Evolutionary conservation across 2,113 vertebrate species (phyloP).

Genomic region (Upupa epops): DNA sequence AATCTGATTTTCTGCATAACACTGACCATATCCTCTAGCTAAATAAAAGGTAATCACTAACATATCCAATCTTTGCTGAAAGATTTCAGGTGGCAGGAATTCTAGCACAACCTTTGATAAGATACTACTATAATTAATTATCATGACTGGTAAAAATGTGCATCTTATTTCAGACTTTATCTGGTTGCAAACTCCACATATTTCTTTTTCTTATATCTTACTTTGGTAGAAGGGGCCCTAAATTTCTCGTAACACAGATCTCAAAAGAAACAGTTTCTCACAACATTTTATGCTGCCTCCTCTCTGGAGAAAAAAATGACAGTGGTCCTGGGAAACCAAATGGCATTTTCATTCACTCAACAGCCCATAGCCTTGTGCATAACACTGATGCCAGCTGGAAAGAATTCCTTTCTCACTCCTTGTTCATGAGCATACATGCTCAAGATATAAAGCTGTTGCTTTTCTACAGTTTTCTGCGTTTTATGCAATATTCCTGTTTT

Average conservation of each 20-base stretch:
- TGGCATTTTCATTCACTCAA: background rate
- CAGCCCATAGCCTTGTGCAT: background rate
- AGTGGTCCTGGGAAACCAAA: background rate
- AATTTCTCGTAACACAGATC: background rate
- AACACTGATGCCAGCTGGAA: background rate
- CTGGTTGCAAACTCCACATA: background rate
- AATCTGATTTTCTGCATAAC: slow-evolving; percentile 49
- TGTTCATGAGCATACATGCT: background rate
- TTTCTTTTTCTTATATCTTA: background rate
- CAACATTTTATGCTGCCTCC: background rate
- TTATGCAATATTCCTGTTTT: background rate
- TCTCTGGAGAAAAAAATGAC: background rate
- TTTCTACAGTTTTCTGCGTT: background rate
- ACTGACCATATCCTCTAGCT: background rate
- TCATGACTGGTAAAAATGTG: background rate
- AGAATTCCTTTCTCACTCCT: background rate
- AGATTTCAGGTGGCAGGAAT: background rate
- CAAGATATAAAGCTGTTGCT: background rate
- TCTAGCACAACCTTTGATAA: background rate
- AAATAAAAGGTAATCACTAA: slow-evolving; percentile 25
- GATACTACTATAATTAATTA: background rate
- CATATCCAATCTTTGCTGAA: background rate
- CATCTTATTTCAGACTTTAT: background rate
- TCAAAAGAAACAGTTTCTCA: background rate
- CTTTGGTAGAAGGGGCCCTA: background rate